Base-by-base conservation (phyloP, 2,888 invertebrate species). In the Luperina nickerlii region DNA sequence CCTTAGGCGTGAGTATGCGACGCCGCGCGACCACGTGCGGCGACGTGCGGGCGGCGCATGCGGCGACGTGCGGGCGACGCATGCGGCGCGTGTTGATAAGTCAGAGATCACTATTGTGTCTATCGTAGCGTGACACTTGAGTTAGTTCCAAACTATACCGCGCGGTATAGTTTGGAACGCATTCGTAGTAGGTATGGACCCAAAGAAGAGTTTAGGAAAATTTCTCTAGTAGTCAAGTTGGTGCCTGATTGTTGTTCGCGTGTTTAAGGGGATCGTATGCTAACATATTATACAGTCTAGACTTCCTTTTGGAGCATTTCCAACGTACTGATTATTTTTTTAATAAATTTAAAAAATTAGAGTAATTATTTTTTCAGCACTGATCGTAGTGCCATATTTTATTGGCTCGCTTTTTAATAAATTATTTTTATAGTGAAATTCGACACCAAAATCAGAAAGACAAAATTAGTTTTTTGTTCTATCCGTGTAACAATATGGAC, bases 271-370 rank as follows among this genome's bases (percentile, higher is more conserved):
- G 91, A 92, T 91, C 92, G 93, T 93, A 92, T 90, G 92, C 92
- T 92, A 87, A 85, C 87, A 83, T 86, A 87, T 75, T 48, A 89
- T 77, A 84, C 92, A 91, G 91, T 92, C 87, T 91, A 91, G 91
- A 93, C 91, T 93, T 93, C 92, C 90, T 92, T 92, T 94, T 95
- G 95, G 95, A 95, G 91, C 89, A 90, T 92, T 94, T 96, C 96
- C 96, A 96, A 95, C 93, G 97, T 95, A 97, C 97, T 97, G 97
- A 97, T 96, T 96, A 94, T 94, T 93, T 92, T 92, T 94, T 93
- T 93, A 93, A 92, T 93, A 93, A 95, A 95, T 94, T 94, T 91
- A 91, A 92, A 93, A 92, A 91, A 87, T 92, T 96, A 96, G 96
- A 92, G 70, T 96, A 95, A 96, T 96, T 95, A 91, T 94, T 94